Evolutionary conservation across 2,888 invertebrate genomes (phyloP), one percentile per base, ranked within the genome.

Genomic region (Notodonta dromedarius): DNA sequence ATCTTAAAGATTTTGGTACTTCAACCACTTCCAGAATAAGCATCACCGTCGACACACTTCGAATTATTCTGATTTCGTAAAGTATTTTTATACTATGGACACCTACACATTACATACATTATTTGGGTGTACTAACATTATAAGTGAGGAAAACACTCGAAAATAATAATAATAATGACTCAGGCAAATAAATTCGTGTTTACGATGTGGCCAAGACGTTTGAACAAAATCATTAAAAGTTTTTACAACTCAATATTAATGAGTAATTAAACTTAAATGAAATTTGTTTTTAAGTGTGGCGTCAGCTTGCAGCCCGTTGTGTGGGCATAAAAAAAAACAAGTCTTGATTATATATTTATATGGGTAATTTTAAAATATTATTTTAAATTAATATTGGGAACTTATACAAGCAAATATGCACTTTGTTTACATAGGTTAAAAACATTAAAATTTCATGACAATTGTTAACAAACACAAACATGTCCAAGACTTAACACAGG

Each of bases 131-230:
- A n/a, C n/a, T 32, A 55, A 55, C 61, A 35, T 12, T 48, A 58
- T 58, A 39, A 58, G 46, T 53, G 56, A 53, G 8, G 24, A 66
- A 63, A 63, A 60, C 7, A n/a, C 46, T 39, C 42, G 57, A 52
- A 32, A 62, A 53, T 50, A 57, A 65, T 63, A 58, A 59, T 52
- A 13, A 50, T 58, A 32, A 35, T 51, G 53, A 5, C 51, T 52
- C 55, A 64, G 52, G 46, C 51, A 68, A 63, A 70, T 66, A 65
- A 61, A 60, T 66, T 61, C 61, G 53, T 68, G 65, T 73, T 71
- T 72, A 74, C 62, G 66, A 66, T 57, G 55, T 58, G 64, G 60
- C 64, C 65, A 62, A 66, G 71, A 69, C 70, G 64, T 71, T 66
- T 61, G 66, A 72, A 54, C 65, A 57, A 56, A 56, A 56, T 39